phyloP scores from a whole-genome alignment of 2,797 vertebrate genomes.

The Xenops minutus region DNA sequence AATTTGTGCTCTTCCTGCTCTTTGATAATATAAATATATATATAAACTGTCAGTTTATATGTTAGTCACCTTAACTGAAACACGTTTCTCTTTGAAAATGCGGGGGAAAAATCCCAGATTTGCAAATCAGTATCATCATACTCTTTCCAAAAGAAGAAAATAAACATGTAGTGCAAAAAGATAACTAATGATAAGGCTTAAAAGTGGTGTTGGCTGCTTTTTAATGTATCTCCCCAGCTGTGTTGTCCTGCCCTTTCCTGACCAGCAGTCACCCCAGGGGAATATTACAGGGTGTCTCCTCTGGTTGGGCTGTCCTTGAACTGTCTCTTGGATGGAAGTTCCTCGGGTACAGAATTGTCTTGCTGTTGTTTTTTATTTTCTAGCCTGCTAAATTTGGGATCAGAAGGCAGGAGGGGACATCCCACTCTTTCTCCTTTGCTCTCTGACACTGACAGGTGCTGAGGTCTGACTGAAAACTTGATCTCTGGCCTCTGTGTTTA shows the following conservation, averaged over 20 bases:
- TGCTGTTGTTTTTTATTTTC: background rate
- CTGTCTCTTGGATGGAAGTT: background rate
- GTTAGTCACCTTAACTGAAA: background rate
- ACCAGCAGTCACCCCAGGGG: background rate
- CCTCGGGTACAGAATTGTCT: background rate
- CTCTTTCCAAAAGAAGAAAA: constrained; percentile 44
- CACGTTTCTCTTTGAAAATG: background rate
- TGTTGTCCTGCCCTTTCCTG: background rate
- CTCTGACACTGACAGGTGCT: background rate
- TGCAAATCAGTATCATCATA: constrained; percentile 3
- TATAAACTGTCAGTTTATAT: background rate
- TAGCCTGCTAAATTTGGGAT: background rate
- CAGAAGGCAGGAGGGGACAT: background rate
- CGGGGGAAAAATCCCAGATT: background rate
- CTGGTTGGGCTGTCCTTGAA: background rate
- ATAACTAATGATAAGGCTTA: background rate
- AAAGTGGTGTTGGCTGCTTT: background rate
- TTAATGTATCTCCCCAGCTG: background rate
- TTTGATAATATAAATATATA: background rate
- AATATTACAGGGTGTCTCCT: background rate
- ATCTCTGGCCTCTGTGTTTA: background rate
- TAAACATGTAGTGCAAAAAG: background rate
- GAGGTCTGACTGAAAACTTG: background rate
- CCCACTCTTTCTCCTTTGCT: background rate
- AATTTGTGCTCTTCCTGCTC: background rate